Percentiles rank a stretch among this genome's conserved stretches.
These are phyloP conservation scores for Zosterops japonicus DNA, from an alignment of 2,113 vertebrate genomes.

Conservation along the genomic window DNA sequence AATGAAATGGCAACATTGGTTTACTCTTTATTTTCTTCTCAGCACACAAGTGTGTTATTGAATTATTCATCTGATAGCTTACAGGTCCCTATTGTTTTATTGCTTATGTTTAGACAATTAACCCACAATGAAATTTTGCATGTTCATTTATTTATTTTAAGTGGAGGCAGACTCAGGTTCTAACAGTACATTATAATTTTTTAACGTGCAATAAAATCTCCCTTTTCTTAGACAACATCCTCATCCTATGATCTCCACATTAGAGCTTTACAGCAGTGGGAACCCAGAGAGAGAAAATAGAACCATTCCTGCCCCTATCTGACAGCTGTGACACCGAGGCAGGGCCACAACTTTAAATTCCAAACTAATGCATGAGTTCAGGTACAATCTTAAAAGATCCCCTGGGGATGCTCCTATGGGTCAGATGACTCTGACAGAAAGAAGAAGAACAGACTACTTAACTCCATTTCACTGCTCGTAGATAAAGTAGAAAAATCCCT, in stretches of 20 bases:
- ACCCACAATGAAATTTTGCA: not conserved
- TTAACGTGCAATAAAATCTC: not conserved
- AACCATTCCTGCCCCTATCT: accelerated
- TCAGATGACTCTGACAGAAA: not conserved
- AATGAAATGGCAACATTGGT: not conserved
- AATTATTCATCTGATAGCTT: not conserved
- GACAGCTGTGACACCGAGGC: not conserved
- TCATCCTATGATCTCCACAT: not conserved
- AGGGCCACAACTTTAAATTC: not conserved
- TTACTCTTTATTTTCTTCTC: constrained; percentile 11
- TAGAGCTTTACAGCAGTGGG: not conserved
- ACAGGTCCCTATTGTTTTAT: not conserved
- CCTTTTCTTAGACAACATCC: not conserved
- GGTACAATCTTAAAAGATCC: not conserved
- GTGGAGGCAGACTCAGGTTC: not conserved
- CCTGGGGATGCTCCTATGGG: not conserved
- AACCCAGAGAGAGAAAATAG: not conserved
- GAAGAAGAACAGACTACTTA: not conserved
- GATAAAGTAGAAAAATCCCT: not conserved
- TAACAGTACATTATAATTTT: not conserved
- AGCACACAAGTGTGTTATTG: not conserved
- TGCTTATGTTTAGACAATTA: not conserved
- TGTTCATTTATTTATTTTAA: not conserved
- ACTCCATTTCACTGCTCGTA: not conserved
- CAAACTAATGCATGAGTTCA: not conserved